These are phyloP conservation scores for Zaprionus africanus DNA, from an alignment of 1,140 invertebrate genomes.

Conservation along the genomic window DNA sequence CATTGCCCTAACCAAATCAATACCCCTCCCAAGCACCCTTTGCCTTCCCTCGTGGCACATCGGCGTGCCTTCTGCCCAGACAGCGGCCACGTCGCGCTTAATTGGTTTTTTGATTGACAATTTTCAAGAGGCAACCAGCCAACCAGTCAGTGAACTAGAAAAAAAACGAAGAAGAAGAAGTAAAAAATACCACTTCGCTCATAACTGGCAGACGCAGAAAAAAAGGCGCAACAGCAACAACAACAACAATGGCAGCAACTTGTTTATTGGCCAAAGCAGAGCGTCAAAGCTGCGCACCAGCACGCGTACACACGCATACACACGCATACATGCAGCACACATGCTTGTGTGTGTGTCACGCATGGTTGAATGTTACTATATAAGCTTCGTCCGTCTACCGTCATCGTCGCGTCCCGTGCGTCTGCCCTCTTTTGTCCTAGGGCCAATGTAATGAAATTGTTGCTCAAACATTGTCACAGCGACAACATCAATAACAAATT, in stretches of 20 bases:
- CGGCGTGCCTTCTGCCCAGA: constrained; percentile 31
- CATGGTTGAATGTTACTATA: not conserved
- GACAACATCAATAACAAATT: constrained; percentile 58
- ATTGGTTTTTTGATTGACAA: constrained; percentile 84
- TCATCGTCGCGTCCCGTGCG: not conserved
- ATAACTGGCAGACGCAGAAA: constrained; percentile 63
- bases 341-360: not conserved
- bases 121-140: constrained; percentile 63
- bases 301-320: constrained; percentile 5
- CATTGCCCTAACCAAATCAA: constrained; percentile 25
- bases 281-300: constrained; percentile 33
- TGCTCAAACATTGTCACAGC: constrained; percentile 46
- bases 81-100: constrained; percentile 67
- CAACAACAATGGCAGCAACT: constrained; percentile 22
- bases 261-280: constrained; percentile 65
- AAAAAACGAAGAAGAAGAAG: constrained; percentile 16
- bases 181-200: constrained; percentile 39
- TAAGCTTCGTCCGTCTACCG: not conserved
- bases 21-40: not conserved
- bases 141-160: constrained; percentile 19
- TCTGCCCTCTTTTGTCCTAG: not conserved
- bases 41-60: not conserved
- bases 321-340: not conserved
- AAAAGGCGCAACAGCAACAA: constrained; percentile 28
- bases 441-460: constrained; percentile 47